Evolutionary conservation across 2,113 vertebrate genomes (phyloP), one percentile per base, ranked within the genome.

Genomic region (Plotosus lineatus): DNA sequence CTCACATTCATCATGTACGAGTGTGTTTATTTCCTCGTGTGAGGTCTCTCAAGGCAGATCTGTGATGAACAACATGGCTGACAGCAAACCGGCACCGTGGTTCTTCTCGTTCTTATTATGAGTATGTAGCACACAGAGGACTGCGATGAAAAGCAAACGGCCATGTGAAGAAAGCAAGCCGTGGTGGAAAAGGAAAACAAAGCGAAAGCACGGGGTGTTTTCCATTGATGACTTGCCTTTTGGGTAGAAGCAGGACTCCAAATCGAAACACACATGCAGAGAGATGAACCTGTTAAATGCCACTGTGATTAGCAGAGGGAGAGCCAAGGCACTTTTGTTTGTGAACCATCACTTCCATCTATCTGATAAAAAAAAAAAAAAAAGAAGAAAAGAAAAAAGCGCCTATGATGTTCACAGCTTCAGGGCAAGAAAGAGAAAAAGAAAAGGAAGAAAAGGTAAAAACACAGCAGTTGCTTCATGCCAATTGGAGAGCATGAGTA

Each of bases 271-370:
- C 74, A 76, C 82, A 86, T 38, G 75, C 79, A 77, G 83, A 75
- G 80, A 87, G 65, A 86, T 82, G 79, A 89, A 86, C 80, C 82
- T 86, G 82, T 81, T 83, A 83, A 84, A 78, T 66, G 48, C 76
- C 60, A 72, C 58, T 6, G 21, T 19, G 78, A 86, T 85, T 78
- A 85, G 77, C 69, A 46, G 77, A 51, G 40, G 68, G 72, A 78
- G 69, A 78, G 79, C 40, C 3, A 19, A 77, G 63, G 48, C n/a
- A 63, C 74, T 78, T 83, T 66, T 50, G 55, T 78, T 77, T 76
- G n/a, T 68, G 55, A 51, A 26, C 78, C 51, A 31, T 53, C 48
- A 21, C 42, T 10, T 71, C 38, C 71, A 60, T 56, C 72, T 80
- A 75, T 82, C 75, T 65, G 76, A 26, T n/a, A 40, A 12, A 66